Evolutionary conservation across 2,888 invertebrate species (phyloP), one percentile per base, ranked within the genome.

Genomic region (Brenthis hecate): DNA sequence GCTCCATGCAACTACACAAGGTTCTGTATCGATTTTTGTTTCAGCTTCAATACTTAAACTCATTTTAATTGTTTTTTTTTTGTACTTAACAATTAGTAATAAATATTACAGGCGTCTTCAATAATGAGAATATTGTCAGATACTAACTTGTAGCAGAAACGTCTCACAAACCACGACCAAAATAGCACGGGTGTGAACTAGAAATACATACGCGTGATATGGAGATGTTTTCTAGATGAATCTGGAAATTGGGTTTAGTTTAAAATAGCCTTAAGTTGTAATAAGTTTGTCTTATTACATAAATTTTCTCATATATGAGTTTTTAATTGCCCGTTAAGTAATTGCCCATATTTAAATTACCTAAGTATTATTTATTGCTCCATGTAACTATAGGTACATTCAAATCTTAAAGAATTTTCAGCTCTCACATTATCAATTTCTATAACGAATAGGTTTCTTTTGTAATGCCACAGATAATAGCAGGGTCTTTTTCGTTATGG

Each of bases 1-100:
- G 70, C 88, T 84, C 87, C 86, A 92, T 60, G 85, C 83, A 47
- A 87, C 74, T 19, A 91, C 86, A 79, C 86, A 87, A 1, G 92
- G 91, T 70, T 90, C 91, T 0, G 86, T 84, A 36, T 85, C 87
- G 23, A 91, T 68, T 79, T 85, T 87, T 3, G 76, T 73, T 80
- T 92, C 89, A 48, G 69, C 68, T 69, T 83, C 85, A 70, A 90
- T 76, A 76, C 82, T 83, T 53, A 92, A 75, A 65, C 87, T 77
- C 92, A 92, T 92, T 73, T 55, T 80, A 6, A 3, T 0, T 68
- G n/a, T 14, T 11, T 8, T 16, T 8, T 16, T 19, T 14, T 4
- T 56, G 5, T 36, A 69, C 32, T 16, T 68, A 71, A 70, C 32
- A 2, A 11, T 43, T 43, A 43, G 36, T 66, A 56, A 63, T 65